These are phyloP conservation scores for Erythrolamprus reginae DNA, from an alignment of 2,113 vertebrate genomes.

Conservation along the genomic window DNA sequence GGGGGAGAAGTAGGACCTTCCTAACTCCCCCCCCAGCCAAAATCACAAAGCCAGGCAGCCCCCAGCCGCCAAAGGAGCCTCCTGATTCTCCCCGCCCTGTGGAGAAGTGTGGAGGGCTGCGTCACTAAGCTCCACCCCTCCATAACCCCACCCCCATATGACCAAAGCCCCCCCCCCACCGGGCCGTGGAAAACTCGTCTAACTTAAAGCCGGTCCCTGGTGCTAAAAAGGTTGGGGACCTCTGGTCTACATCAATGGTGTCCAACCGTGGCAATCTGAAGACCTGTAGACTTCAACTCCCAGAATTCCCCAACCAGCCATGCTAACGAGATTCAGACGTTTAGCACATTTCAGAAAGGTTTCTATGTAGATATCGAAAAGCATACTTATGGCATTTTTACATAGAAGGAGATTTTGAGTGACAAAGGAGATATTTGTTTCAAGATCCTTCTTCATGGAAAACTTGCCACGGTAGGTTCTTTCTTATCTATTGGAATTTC, in stretches of 20 bases:
- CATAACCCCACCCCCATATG: no score
- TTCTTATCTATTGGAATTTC: not conserved
- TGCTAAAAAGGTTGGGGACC: no score
- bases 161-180: no score
- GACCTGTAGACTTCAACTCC: not conserved
- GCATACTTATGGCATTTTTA: not conserved
- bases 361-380: not conserved
- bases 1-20: no score
- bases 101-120: no score
- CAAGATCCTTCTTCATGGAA: not conserved
- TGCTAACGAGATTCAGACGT: not conserved
- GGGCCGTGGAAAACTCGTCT: no score
- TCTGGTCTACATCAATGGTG: not conserved
- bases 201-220: no score
- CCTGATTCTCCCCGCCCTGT: no score
- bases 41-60: no score
- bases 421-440: not conserved
- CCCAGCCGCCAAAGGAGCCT: no score
- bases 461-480: not conserved
- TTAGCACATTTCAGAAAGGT: not conserved
- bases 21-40: no score
- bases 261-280: not conserved
- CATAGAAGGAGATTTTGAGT: not conserved
- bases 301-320: not conserved
- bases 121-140: no score